Conservation (phyloP, 2,797 vertebrate species). For the Notolepis coatsorum region DNA sequence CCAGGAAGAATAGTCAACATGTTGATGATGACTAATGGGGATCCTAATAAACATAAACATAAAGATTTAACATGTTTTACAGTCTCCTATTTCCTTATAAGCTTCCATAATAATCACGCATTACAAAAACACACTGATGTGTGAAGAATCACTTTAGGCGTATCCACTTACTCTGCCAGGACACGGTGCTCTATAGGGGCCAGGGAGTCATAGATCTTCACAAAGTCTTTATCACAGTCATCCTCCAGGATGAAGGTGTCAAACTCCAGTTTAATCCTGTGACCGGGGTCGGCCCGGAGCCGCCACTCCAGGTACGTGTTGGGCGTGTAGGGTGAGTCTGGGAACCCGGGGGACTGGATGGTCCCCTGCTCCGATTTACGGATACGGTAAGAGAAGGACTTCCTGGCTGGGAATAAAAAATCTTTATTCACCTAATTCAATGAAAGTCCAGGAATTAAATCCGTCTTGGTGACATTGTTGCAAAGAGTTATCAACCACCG, state of each 20-base stretch:
- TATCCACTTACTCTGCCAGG: slow-evolving; percentile 88
- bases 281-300: slow-evolving; percentile 83
- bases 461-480: too few species aligned
- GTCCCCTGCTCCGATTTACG: slow-evolving; percentile 40
- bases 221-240: slow-evolving; percentile 81
- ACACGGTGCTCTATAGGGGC: slow-evolving; percentile 80
- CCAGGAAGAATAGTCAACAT: too few species aligned
- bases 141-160: background rate
- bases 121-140: too few species aligned
- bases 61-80: too few species aligned
- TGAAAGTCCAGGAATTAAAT: too few species aligned
- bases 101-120: too few species aligned
- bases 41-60: too few species aligned
- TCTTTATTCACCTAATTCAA: too few species aligned
- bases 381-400: slow-evolving; percentile 75
- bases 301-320: slow-evolving; percentile 85
- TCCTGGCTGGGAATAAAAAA: slow-evolving; percentile 73
- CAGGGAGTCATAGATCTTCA: slow-evolving; percentile 90
- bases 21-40: too few species aligned
- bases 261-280: slow-evolving; percentile 87
- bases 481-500: too few species aligned
- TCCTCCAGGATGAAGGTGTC: slow-evolving; percentile 86
- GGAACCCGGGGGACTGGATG: slow-evolving; percentile 89
- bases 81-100: background rate
- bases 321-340: slow-evolving; percentile 83